Evolutionary conservation across 2,888 invertebrate species (phyloP).

Genomic region (Phortica okadai): DNA sequence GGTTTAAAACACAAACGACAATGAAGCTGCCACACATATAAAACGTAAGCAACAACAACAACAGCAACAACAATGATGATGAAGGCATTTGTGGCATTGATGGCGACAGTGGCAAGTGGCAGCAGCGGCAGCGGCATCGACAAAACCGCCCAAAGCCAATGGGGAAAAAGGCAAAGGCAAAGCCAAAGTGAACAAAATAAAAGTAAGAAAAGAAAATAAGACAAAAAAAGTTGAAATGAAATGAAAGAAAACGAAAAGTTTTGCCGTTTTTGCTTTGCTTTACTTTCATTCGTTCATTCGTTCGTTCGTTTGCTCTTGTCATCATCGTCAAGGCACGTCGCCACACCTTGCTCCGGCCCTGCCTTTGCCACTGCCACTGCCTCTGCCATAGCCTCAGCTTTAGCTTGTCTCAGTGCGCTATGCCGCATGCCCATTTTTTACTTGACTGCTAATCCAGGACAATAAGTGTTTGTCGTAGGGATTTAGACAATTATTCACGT

Average conservation of each 20-base stretch:
- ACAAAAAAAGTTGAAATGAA: conserved; percentile 14
- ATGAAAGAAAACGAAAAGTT: background rate
- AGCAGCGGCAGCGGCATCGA: background rate
- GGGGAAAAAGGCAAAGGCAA: conserved; percentile 41
- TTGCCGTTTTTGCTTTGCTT: background rate
- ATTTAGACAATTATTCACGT: conserved; percentile 69
- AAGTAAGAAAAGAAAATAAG: conserved; percentile 19
- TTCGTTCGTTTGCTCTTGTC: conserved; percentile 4
- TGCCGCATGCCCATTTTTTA: conserved; percentile 22
- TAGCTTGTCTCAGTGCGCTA: background rate
- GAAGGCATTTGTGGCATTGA: conserved; percentile 24
- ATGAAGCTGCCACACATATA: background rate
- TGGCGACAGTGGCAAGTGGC: background rate
- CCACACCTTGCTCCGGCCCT: background rate
- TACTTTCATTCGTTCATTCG: background rate
- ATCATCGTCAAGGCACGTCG: background rate
- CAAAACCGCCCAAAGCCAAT: conserved; percentile 36
- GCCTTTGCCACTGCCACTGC: background rate
- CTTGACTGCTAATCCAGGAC: conserved; percentile 67
- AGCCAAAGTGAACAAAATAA: conserved; percentile 2
- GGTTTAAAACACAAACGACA: no score
- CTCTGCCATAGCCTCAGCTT: background rate
- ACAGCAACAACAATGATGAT: conserved; percentile 8
- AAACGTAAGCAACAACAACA: conserved; percentile 10
- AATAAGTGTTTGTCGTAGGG: conserved; percentile 70